Base-by-base conservation (phyloP, 1,140 invertebrate genomes). In the Brachionus asplanchnoidis region DNA sequence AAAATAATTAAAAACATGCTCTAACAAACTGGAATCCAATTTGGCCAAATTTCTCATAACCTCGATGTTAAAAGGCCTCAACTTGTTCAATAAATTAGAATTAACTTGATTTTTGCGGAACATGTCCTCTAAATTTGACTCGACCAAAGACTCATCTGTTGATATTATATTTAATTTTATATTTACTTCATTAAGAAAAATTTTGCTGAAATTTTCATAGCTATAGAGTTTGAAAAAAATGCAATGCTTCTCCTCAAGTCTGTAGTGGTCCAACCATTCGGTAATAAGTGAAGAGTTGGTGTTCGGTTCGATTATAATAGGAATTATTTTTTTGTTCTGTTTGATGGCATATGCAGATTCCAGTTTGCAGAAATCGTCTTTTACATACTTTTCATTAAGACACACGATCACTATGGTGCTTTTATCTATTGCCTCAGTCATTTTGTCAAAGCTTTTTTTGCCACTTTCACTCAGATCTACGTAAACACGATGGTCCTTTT, bases 301-400 rank as follows among this genome's bases (percentile, higher is more conserved):
- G 7, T 75, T 44, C 0, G 20, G 12, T 11, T 77, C 73, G 14
- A 77, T 50, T 17, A 77, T 28, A 50, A 77, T 28, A 28, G 73
- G 73, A 26, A 77, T 77, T 46, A 77, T 77, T 50, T 50, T 77
- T n/a, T 77, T 77, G 23, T 77, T 77, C 8, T 77, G 73, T 23
- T 50, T 77, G 3, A 77, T 26, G 20, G 73, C 73, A 32, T 77
- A 77, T 1, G 40, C 73, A 2, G 44, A 26, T 50, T 77, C 73
- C 17, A 77, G 11, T 23, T 50, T 77, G 12, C 42, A 50, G 23
- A 12, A 77, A 12, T 50, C 44, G 42, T 77, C 46, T 77, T 53
- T 77, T 1, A 77, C 11, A 50, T 77, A 77, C 26, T 26, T 46
- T 50, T 77, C 73, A 28, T 77, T 77, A 26, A 77, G 20, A 50